Conservation (phyloP, 2,888 invertebrate genomes). For the Drosophila atroscutellata region DNA sequence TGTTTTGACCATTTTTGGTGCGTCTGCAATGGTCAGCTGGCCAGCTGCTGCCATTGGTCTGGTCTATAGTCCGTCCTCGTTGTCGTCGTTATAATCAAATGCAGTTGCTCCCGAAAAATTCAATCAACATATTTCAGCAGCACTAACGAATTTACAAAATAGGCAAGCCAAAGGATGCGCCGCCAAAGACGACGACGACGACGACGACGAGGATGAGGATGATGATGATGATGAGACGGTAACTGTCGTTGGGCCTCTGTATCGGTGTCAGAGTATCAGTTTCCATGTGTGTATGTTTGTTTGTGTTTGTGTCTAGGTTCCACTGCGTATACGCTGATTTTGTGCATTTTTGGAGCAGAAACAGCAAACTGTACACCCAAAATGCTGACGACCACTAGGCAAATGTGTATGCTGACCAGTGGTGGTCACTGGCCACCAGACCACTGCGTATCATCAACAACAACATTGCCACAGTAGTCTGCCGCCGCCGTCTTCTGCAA, state of each 20-base stretch:
- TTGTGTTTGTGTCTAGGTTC: not conserved
- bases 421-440: constrained; percentile 49
- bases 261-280: constrained; percentile 48
- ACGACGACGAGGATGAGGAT: constrained; percentile 21
- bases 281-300: not conserved
- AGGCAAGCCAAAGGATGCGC: constrained; percentile 80
- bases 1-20: constrained; percentile 67
- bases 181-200: constrained; percentile 43
- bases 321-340: constrained; percentile 67
- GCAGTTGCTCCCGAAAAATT: constrained; percentile 82
- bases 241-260: constrained; percentile 31
- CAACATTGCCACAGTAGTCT: constrained; percentile 11
- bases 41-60: constrained; percentile 23
- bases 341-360: constrained; percentile 67
- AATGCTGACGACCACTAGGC: constrained; percentile 53
- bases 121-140: constrained; percentile 82
- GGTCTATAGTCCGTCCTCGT: constrained; percentile 3
- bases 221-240: constrained; percentile 55
- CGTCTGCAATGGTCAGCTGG: constrained; percentile 58
- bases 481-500: constrained; percentile 69
- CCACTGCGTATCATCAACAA: constrained; percentile 36
- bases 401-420: constrained; percentile 58
- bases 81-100: constrained; percentile 74
- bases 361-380: constrained; percentile 18
- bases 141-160: constrained; percentile 82